Base-by-base conservation (phyloP, 2,888 invertebrate species). In the Habrosyne pyritoides region DNA sequence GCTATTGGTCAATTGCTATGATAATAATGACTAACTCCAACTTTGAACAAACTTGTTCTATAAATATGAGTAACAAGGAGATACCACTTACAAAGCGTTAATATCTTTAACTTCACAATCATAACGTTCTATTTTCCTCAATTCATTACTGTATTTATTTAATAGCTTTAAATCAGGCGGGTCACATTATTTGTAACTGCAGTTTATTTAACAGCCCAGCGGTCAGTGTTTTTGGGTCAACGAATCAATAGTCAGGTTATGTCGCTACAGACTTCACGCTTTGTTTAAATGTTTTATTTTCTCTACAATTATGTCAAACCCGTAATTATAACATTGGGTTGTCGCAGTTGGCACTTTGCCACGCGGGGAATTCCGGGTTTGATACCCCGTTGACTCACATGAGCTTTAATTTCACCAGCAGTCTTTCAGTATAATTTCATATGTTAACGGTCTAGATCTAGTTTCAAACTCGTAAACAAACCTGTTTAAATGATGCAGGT, bases 161-260 rank as follows among this genome's bases (percentile, higher is more conserved):
- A n/a, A 5, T 5, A 24, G 24, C 4, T 24, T 24, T 24, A 24
- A 24, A 5, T 24, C 3, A 24, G 24, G 3, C 24, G 7, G 24
- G 24, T 24, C 24, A 7, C 7, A n/a, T n/a, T n/a, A n/a, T n/a
- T n/a, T n/a, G 6, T 14, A 14, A 2, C 12, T 33, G 33, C 33
- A 36, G 36, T 36, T 42, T 1, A 14, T 2, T 42, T 42, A n/a
- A 42, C 18, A 18, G 42, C 30, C 49, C 51, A 60, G 54, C 49
- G 54, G 56, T 49, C 54, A 60, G 55, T 26, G 47, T 54, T 47
- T 61, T 60, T 65, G 57, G 73, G 71, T 71, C 75, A 71, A 62
- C 56, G 52, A 66, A 75, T 71, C 67, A 59, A 69, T 72, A 69
- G 24, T 52, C 24, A 52, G 6, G 42, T 18, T 12, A 22, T 21